These are phyloP conservation scores for Channa striata DNA, from an alignment of 2,797 vertebrate species.

Conservation along the genomic window DNA sequence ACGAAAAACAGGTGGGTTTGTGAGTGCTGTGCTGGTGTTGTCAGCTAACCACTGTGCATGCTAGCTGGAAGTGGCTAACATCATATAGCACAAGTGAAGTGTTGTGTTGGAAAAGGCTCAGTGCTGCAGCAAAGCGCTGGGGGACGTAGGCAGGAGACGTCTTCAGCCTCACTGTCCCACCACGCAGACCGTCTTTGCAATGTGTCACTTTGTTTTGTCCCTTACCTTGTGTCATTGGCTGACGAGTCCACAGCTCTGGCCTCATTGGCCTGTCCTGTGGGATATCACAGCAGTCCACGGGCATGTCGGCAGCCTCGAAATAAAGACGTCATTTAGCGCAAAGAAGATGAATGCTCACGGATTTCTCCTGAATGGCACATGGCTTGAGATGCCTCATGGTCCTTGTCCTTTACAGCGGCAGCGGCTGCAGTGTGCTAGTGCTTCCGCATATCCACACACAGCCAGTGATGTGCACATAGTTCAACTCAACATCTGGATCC, in stretches of 20 bases:
- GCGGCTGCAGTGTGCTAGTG: slow-evolving; percentile 44
- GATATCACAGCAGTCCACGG: slow-evolving; percentile 3
- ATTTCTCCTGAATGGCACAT: not conserved
- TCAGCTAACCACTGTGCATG: slow-evolving; percentile 58
- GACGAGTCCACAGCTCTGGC: slow-evolving; percentile 59
- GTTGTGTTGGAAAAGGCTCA: slow-evolving; percentile 23
- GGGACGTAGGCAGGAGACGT: not conserved
- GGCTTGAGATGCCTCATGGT: not conserved
- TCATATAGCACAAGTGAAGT: slow-evolving; percentile 55
- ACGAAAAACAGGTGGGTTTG: slow-evolving; percentile 86
- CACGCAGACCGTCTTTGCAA: slow-evolving; percentile 15
- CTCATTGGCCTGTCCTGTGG: slow-evolving; percentile 69
- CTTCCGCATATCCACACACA: slow-evolving; percentile 34
- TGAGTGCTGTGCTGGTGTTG: slow-evolving; percentile 59
- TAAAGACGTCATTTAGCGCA: not conserved
- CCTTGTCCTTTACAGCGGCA: slow-evolving; percentile 8
- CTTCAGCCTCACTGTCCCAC: slow-evolving; percentile 4
- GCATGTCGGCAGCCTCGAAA: slow-evolving; percentile 1
- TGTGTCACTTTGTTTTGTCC: slow-evolving; percentile 67
- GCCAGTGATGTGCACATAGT: slow-evolving; percentile 13
- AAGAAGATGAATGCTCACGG: too few relatives aligned
- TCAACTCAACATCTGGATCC: not conserved
- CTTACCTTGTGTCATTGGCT: slow-evolving; percentile 71
- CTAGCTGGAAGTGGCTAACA: slow-evolving; percentile 65
- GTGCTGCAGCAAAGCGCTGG: slow-evolving; percentile 2